These are phyloP conservation scores for Chamaea fasciata DNA, from an alignment of 2,113 vertebrate species.

Conservation along the genomic window DNA sequence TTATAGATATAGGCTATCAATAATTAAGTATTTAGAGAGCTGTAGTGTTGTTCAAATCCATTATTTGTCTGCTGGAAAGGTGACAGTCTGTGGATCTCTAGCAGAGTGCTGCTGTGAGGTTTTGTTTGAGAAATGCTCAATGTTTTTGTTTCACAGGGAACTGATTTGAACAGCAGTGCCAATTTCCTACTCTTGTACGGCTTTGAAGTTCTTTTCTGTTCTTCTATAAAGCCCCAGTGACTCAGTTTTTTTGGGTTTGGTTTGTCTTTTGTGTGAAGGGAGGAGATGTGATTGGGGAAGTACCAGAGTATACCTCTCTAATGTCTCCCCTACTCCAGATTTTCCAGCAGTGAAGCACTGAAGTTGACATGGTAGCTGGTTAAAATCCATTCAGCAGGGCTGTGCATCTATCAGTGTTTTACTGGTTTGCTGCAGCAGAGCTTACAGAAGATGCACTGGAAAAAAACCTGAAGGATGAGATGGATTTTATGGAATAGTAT, in stretches of 20 bases:
- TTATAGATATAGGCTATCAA: neutral
- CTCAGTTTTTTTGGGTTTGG: neutral
- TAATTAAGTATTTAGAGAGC: neutral
- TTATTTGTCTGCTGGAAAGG: neutral
- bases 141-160: neutral
- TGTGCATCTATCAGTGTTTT: neutral
- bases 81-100: neutral
- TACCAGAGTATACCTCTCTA: neutral
- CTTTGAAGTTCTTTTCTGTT: neutral
- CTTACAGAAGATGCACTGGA: neutral
- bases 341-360: neutral
- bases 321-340: neutral
- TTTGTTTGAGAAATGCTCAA: neutral
- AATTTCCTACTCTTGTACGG: neutral
- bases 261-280: neutral
- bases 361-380: neutral
- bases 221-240: neutral
- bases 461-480: neutral
- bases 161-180: neutral
- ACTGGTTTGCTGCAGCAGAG: neutral
- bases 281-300: neutral
- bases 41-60: neutral
- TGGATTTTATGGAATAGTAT: neutral
- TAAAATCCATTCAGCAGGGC: neutral
- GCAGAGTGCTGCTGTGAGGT: neutral